Conservation (phyloP, 2,888 invertebrate genomes). For the Polia nebulosa region DNA sequence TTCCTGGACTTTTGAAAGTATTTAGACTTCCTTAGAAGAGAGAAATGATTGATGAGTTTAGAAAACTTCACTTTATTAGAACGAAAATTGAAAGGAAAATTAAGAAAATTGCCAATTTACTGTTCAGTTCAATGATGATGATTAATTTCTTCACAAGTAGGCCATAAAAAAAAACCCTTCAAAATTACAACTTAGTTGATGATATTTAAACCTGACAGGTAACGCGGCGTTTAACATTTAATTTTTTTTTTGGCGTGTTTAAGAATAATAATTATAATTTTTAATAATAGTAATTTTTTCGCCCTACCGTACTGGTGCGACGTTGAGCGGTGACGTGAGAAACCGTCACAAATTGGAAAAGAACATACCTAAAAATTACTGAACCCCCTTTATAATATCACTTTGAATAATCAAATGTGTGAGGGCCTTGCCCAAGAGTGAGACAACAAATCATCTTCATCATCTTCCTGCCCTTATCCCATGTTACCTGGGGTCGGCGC, state of each 20-base stretch:
- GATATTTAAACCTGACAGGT: too few species aligned
- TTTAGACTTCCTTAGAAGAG: conserved; percentile 22
- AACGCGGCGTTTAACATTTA: too few species aligned
- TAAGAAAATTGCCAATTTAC: conserved; percentile 27
- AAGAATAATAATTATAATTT: too few species aligned
- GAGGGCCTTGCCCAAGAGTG: too few species aligned
- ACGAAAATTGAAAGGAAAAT: conserved; percentile 15
- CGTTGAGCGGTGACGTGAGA: too few species aligned
- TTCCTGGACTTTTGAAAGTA: conserved; percentile 35
- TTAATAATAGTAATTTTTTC: too few species aligned
- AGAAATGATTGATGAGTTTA: conserved; percentile 50
- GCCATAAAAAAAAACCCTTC: background rate
- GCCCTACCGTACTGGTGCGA: too few species aligned
- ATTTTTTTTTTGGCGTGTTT: too few species aligned
- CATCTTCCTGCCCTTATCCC: too few species aligned
- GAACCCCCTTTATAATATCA: background rate
- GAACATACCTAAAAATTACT: background rate
- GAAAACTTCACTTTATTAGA: conserved; percentile 26
- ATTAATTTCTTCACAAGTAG: conserved; percentile 3
- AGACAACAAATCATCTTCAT: too few species aligned
- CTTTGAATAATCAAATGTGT: too few species aligned
- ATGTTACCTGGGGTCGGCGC: too few species aligned
- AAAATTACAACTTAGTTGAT: background rate
- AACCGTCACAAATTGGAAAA: background rate
- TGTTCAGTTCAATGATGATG: conserved; percentile 3